Conservation (phyloP, 1,140 invertebrate species). For the Cepaea nemoralis region DNA sequence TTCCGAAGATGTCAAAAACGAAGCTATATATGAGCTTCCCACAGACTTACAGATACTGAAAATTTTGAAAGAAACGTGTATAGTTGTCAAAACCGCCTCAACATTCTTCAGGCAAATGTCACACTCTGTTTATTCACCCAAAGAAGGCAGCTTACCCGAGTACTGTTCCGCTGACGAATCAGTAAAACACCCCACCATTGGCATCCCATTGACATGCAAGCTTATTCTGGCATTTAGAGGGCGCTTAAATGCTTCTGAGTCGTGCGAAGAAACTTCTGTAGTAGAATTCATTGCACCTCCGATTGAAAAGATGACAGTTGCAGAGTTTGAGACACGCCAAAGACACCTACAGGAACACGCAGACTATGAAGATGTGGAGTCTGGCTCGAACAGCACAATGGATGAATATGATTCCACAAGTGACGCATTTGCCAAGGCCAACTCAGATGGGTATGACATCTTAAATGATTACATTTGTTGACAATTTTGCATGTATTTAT, state of each 20-base stretch:
- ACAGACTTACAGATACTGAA: conserved; percentile 28
- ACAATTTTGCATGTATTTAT: too few species aligned
- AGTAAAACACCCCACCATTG: background rate
- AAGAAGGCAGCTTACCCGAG: background rate
- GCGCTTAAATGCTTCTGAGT: background rate
- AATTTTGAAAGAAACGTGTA: background rate
- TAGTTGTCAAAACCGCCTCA: conserved; percentile 1
- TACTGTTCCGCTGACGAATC: background rate
- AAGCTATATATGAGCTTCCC: conserved; percentile 11
- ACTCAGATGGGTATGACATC: conserved; percentile 19
- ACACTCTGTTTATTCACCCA: background rate
- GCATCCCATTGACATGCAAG: conserved; percentile 1
- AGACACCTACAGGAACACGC: conserved; percentile 21
- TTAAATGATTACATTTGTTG: too few species aligned
- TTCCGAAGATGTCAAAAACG: conserved; percentile 1
- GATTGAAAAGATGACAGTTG: conserved; percentile 37
- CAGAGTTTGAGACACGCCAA: conserved; percentile 38
- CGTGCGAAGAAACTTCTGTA: background rate
- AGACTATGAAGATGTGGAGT: conserved; percentile 43
- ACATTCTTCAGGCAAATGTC: background rate
- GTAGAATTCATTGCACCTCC: conserved; percentile 10
- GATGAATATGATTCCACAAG: background rate
- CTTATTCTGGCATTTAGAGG: conserved; percentile 14
- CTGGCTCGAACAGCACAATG: background rate
- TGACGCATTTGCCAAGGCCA: background rate